A percentile compares a stretch with the other conserved stretches of the same genome.
These are phyloP conservation scores for Lasioglossum calceatum DNA, from an alignment of 2,888 invertebrate species.

Conservation along the genomic window DNA sequence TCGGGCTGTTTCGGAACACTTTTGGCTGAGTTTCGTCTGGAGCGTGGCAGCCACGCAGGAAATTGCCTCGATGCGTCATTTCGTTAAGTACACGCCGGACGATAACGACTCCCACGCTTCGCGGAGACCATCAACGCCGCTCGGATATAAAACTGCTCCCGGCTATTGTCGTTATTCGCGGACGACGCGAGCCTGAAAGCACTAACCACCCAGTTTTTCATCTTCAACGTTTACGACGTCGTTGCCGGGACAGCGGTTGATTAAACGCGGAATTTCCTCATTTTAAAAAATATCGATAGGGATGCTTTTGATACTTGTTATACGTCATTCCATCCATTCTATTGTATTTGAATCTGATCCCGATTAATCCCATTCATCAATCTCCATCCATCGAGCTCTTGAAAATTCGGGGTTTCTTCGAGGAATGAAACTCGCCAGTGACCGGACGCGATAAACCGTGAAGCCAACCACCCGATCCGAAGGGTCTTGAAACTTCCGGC, in stretches of 20 bases:
- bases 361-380: not conserved
- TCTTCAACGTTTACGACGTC: not conserved
- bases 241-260: not conserved
- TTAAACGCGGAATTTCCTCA: not conserved
- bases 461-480: not conserved
- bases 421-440: not conserved
- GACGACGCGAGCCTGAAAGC: not conserved
- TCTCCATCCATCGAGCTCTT: not conserved
- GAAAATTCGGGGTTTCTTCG: not conserved
- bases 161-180: slow-evolving; percentile 16
- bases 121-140: not conserved
- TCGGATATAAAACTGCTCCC: slow-evolving; percentile 21
- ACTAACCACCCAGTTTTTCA: slow-evolving; percentile 15
- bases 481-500: not conserved
- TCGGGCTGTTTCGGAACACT: not conserved
- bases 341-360: too few relatives aligned
- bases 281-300: not conserved
- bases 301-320: too few relatives aligned
- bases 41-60: slow-evolving; percentile 29
- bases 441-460: not conserved
- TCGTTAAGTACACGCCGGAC: slow-evolving; percentile 40
- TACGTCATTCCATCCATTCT: too few relatives aligned
- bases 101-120: slow-evolving; percentile 24
- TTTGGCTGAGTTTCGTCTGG: slow-evolving; percentile 24
- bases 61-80: slow-evolving; percentile 50